A percentile compares a stretch with the other conserved stretches of the same genome.
These are phyloP conservation scores for Philonicus albiceps DNA, from an alignment of 2,888 invertebrate species.

Conservation along the genomic window DNA sequence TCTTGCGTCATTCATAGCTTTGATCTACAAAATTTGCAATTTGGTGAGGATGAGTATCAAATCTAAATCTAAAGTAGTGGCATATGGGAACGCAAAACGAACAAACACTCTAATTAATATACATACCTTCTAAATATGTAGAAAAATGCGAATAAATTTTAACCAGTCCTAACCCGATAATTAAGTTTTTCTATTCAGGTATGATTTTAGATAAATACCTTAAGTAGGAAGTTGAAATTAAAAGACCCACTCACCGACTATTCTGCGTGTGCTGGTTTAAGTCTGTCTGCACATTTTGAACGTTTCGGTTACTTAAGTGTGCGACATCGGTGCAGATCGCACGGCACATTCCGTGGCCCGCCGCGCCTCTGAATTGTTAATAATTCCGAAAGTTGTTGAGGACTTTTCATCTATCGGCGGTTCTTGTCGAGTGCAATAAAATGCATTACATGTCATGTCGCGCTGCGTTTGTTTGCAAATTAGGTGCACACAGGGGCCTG, in stretches of 20 bases:
- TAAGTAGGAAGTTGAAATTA: background rate
- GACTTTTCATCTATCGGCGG: background rate
- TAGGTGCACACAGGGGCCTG: background rate
- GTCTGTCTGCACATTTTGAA: background rate
- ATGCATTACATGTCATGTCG: constrained; percentile 23
- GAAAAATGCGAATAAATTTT: too few species aligned
- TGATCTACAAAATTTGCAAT: too few species aligned
- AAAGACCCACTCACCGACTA: background rate
- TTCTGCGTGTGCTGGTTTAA: background rate
- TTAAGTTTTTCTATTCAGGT: background rate
- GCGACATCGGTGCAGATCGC: background rate
- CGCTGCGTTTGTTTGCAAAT: constrained; percentile 28
- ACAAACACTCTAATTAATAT: too few species aligned
- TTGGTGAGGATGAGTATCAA: too few species aligned
- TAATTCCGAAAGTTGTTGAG: constrained; percentile 3
- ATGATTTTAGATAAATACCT: background rate
- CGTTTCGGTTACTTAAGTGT: background rate
- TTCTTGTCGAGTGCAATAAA: constrained; percentile 25
- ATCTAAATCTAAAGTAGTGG: too few species aligned
- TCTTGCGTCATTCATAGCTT: too few species aligned
- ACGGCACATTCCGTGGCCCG: background rate
- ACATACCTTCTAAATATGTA: too few species aligned
- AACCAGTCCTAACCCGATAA: too few species aligned
- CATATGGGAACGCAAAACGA: too few species aligned
- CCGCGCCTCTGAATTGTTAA: background rate